phyloP scores from a whole-genome alignment of 2,888 invertebrate genomes.

The Poecilus cupreus region DNA sequence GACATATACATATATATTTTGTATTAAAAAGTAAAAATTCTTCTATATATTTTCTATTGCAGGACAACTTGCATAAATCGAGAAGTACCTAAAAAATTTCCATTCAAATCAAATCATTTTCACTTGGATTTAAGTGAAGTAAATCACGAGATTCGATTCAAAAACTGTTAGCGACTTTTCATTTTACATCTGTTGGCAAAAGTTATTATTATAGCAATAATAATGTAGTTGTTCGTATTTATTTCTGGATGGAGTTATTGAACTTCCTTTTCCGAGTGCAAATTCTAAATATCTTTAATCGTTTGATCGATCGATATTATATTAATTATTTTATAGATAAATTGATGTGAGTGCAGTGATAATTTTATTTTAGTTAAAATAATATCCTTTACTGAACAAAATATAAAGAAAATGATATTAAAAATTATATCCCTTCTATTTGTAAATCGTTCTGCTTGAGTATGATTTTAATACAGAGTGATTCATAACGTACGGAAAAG shows the following conservation, averaged over 20 bases:
- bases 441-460: too few relatives aligned
- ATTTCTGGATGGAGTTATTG: not conserved
- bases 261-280: not conserved
- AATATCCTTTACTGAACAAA: too few relatives aligned
- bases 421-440: too few relatives aligned
- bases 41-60: constrained; percentile 56
- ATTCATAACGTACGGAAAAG: too few relatives aligned
- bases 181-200: not conserved
- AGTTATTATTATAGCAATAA: too few relatives aligned
- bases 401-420: too few relatives aligned
- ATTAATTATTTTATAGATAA: not conserved
- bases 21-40: constrained; percentile 59
- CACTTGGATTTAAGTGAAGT: not conserved
- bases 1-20: constrained; percentile 56
- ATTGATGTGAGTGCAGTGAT: not conserved
- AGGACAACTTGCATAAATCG: constrained; percentile 53
- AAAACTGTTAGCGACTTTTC: not conserved
- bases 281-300: not conserved
- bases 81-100: constrained; percentile 30
- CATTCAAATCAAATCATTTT: constrained; percentile 1
- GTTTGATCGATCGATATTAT: not conserved
- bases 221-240: not conserved
- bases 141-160: constrained; percentile 28
- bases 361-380: not conserved
- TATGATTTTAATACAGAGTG: too few relatives aligned